These are phyloP conservation scores for Aphodius granarius DNA, from an alignment of 2,888 invertebrate genomes.

Conservation along the genomic window DNA sequence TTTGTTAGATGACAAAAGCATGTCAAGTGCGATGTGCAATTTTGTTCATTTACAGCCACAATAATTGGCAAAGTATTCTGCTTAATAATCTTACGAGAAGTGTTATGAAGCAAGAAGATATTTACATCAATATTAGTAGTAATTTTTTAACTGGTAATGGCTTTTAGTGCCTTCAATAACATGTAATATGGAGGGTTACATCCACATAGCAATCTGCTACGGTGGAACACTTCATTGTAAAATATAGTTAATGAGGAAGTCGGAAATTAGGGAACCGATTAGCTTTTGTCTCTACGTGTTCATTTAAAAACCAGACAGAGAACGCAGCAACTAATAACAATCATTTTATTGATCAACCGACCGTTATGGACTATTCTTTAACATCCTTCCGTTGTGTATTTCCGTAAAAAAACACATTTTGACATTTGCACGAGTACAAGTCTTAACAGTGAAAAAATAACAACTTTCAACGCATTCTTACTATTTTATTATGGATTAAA, in stretches of 20 bases:
- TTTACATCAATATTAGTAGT: no score
- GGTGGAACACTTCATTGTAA: slow-evolving; percentile 27
- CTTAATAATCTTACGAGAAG: no score
- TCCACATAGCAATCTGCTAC: slow-evolving; percentile 23
- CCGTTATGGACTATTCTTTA: no score
- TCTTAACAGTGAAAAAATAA: no score
- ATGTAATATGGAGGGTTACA: slow-evolving; percentile 21
- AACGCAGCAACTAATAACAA: not conserved
- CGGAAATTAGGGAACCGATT: slow-evolving; percentile 41
- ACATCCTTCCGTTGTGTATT: no score
- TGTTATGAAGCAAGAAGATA: not conserved
- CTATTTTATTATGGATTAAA: no score
- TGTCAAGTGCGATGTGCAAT: not conserved
- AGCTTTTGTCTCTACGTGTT: slow-evolving; percentile 23
- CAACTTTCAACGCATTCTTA: no score
- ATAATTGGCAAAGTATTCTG: no score
- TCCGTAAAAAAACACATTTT: no score
- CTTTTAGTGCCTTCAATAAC: slow-evolving; percentile 15
- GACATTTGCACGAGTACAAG: no score
- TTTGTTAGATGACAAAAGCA: not conserved
- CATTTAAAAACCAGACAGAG: not conserved
- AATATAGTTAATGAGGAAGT: slow-evolving; percentile 42
- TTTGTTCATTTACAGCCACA: not conserved
- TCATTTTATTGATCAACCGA: not conserved
- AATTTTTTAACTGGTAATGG: not conserved